Conservation (phyloP, 2,113 vertebrate genomes). For the Acrocephalus arundinaceus region DNA sequence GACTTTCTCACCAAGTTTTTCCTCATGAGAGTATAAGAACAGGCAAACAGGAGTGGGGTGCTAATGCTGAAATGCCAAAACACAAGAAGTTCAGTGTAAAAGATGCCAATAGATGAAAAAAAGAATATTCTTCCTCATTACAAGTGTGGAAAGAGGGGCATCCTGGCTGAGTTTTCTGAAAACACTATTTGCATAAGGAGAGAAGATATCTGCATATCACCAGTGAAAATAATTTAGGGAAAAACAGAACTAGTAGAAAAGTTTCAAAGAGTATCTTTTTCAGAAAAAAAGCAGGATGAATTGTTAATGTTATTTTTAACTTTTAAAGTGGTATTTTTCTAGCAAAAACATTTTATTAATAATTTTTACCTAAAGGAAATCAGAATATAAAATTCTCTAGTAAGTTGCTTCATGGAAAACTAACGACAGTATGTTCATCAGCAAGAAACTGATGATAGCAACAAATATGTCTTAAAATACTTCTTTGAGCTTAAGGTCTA, state of each 20-base stretch:
- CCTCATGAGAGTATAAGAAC: background rate
- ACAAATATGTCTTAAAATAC: background rate
- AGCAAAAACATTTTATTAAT: background rate
- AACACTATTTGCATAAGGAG: background rate
- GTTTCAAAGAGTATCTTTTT: background rate
- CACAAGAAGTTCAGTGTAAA: background rate
- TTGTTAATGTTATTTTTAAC: background rate
- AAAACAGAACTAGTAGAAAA: background rate
- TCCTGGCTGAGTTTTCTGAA: background rate
- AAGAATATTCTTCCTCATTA: background rate
- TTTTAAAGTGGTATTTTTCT: background rate
- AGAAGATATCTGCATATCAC: background rate
- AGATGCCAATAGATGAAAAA: background rate
- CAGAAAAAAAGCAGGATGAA: background rate
- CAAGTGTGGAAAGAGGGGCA: background rate
- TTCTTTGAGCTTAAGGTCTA: background rate
- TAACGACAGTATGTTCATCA: background rate
- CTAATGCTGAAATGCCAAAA: background rate
- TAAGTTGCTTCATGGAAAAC: background rate
- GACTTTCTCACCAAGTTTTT: background rate
- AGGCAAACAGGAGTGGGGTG: background rate
- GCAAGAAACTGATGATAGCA: background rate
- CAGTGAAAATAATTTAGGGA: background rate
- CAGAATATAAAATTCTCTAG: background rate
- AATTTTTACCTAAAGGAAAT: background rate